phyloP scores from a whole-genome alignment of 2,797 vertebrate genomes.

The Eulemur albifrons region DNA sequence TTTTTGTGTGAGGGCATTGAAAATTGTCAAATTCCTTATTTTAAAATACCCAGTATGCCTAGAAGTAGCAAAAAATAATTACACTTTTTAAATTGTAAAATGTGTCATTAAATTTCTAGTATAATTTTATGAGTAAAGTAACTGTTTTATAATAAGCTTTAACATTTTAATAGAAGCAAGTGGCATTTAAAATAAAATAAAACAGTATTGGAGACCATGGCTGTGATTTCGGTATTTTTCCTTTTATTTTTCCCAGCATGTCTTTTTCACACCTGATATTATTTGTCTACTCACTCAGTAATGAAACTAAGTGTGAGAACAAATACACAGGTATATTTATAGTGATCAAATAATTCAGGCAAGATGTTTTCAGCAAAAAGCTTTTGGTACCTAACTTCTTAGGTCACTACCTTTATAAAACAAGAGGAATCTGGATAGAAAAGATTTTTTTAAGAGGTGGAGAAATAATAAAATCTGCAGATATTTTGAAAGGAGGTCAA shows the following conservation, averaged over 20 bases:
- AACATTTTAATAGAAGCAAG: not conserved
- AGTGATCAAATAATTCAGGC: not conserved
- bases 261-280: not conserved
- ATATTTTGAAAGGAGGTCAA: not conserved
- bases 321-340: not conserved
- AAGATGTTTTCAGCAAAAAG: not conserved
- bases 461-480: not conserved
- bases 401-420: not conserved
- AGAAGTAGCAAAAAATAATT: not conserved
- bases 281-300: not conserved
- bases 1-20: not conserved
- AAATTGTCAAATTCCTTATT: not conserved
- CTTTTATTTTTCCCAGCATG: not conserved
- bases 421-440: not conserved
- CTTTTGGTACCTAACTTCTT: not conserved
- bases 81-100: not conserved
- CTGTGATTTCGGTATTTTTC: not conserved
- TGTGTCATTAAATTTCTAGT: not conserved
- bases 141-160: not conserved
- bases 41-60: not conserved
- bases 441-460: not conserved
- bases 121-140: not conserved
- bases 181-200: conserved; percentile 26
- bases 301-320: not conserved
- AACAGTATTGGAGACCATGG: not conserved